Conservation (phyloP, 2,113 vertebrate species). For the Pseudorhombus dupliciocellatus region DNA sequence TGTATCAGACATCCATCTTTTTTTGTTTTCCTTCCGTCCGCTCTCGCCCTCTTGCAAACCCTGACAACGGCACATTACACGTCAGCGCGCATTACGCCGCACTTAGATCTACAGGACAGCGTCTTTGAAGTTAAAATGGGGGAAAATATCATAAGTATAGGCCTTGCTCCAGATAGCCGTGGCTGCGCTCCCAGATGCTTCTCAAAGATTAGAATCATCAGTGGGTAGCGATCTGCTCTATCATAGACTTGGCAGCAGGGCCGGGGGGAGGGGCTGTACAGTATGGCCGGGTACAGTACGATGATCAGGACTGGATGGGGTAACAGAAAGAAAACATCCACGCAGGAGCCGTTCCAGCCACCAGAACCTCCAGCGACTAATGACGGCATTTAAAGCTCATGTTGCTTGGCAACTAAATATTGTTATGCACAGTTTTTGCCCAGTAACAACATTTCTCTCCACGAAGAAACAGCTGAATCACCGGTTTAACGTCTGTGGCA, state of each 20-base stretch:
- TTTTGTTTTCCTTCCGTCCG: constrained; percentile 61
- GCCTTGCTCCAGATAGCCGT: constrained; percentile 72
- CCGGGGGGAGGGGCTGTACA: constrained; percentile 27
- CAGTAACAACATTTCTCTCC: constrained; percentile 25
- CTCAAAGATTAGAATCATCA: constrained; percentile 74
- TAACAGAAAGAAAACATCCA: constrained; percentile 11
- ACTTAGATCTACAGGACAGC: constrained; percentile 71
- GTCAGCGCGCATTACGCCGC: constrained; percentile 70
- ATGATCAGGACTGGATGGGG: constrained; percentile 30
- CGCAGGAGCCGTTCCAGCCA: constrained; percentile 35
- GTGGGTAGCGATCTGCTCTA: constrained; percentile 64
- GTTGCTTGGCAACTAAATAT: constrained; percentile 61
- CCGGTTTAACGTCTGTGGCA: constrained; percentile 23
- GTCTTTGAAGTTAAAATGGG: constrained; percentile 79
- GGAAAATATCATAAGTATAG: constrained; percentile 78
- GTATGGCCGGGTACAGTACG: constrained; percentile 6
- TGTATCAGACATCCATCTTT: constrained; percentile 53
- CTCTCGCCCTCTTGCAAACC: constrained; percentile 58
- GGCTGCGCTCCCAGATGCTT: constrained; percentile 72
- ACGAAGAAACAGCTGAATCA: constrained; percentile 39
- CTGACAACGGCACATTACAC: constrained; percentile 73
- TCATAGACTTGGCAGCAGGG: constrained; percentile 68
- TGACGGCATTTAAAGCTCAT: constrained; percentile 37
- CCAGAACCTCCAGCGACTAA: constrained; percentile 18
- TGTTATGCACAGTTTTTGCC: constrained; percentile 48